Evolutionary conservation across 2,888 invertebrate species (phyloP).

Genomic region (Cephus spinipes): DNA sequence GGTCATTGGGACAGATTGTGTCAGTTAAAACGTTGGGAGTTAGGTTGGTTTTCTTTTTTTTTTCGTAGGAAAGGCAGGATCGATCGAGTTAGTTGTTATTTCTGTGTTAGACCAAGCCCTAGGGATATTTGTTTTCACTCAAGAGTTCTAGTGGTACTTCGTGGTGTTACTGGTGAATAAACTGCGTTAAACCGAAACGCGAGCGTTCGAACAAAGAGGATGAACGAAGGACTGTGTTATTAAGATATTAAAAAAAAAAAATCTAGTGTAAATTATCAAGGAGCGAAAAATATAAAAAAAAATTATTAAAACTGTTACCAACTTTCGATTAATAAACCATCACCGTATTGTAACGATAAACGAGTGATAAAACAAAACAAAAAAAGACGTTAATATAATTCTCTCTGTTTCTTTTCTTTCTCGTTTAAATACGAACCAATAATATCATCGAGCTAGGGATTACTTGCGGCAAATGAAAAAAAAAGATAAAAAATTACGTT

Average conservation of each 20-base stretch:
- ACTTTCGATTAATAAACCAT: conserved; percentile 41
- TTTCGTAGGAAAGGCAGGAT: not conserved
- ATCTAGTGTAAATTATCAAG: conserved; percentile 27
- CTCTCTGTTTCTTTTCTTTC: conserved; percentile 19
- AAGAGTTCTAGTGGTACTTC: conserved; percentile 59
- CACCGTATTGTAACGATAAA: conserved; percentile 37
- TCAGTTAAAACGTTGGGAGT: conserved; percentile 17
- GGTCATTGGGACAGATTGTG: not conserved
- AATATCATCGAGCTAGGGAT: not conserved
- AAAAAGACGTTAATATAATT: conserved; percentile 13
- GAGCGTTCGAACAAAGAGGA: conserved; percentile 22
- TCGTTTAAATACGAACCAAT: conserved; percentile 22
- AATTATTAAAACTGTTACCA: conserved; percentile 31
- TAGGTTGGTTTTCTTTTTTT: conserved; percentile 21
- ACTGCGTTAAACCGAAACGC: conserved; percentile 11
- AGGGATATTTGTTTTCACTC: conserved; percentile 46
- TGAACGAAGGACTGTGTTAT: conserved; percentile 18
- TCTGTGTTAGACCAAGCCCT: conserved; percentile 52
- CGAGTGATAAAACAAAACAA: conserved; percentile 7
- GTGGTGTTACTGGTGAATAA: conserved; percentile 40
- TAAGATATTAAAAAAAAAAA: conserved; percentile 13
- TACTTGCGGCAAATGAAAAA: not conserved
- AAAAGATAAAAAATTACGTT: not conserved
- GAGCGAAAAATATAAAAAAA: conserved; percentile 15
- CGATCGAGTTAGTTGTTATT: conserved; percentile 22